Percentiles rank a stretch among this genome's conserved stretches.
Evolutionary conservation across 2,113 vertebrate genomes (phyloP).

Genomic region (Orthonyx spaldingii): DNA sequence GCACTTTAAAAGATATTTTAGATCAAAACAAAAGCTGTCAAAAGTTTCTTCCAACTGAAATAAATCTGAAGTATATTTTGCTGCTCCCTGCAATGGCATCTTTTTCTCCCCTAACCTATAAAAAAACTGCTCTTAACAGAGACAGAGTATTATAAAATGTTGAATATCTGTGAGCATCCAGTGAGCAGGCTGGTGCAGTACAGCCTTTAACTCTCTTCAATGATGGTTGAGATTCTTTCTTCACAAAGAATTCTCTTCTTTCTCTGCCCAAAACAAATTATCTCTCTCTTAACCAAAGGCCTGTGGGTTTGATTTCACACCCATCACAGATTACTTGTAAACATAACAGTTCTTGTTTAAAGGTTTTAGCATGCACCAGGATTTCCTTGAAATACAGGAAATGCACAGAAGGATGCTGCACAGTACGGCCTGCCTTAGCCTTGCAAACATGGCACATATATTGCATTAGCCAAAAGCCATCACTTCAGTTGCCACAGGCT

Average conservation of each 20-base stretch:
- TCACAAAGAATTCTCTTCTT: neutral
- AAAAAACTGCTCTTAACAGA: neutral
- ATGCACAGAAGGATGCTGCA: neutral
- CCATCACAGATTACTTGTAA: neutral
- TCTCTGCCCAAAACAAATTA: neutral
- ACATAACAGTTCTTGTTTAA: neutral
- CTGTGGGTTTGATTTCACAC: neutral
- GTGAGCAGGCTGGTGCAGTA: neutral
- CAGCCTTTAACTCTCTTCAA: neutral
- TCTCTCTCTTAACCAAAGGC: neutral
- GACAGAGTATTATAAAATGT: neutral
- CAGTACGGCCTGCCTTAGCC: neutral
- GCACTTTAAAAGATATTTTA: neutral
- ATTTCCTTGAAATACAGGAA: neutral
- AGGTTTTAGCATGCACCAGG: neutral
- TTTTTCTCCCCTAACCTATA: neutral
- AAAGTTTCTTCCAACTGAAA: neutral
- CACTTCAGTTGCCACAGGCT: neutral
- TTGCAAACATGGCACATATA: neutral
- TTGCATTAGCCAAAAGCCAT: neutral
- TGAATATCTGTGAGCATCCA: neutral
- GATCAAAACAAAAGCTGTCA: neutral
- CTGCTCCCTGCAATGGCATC: neutral
- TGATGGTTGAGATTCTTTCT: neutral
- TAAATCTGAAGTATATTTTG: neutral